A percentile compares a stretch with the other conserved stretches of the same genome.
phyloP scores from a whole-genome alignment of 2,888 invertebrate species.

The Dasysyrphus albostriatus region DNA sequence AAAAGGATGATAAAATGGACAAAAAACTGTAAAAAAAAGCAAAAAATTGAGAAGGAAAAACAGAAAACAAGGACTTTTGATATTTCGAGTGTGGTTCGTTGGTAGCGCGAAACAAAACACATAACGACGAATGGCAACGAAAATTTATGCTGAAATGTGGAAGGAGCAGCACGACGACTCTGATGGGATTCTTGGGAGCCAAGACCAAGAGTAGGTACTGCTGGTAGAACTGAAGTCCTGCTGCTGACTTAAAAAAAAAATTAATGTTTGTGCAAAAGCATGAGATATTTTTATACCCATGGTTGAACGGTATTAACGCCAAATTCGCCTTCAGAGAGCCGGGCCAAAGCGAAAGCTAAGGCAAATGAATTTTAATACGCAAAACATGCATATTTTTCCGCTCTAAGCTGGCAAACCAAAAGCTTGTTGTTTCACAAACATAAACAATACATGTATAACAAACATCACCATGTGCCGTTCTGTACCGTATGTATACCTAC shows the following conservation, averaged over 20 bases:
- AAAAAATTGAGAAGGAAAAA: constrained; percentile 1
- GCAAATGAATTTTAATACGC: constrained; percentile 70
- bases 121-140: constrained; percentile 49
- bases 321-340: constrained; percentile 52
- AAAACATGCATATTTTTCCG: constrained; percentile 55
- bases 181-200: background rate
- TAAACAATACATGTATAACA: background rate
- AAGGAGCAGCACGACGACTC: background rate
- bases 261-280: constrained; percentile 50
- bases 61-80: constrained; percentile 72
- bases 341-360: constrained; percentile 19
- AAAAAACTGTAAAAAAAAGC: background rate
- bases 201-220: background rate
- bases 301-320: constrained; percentile 63
- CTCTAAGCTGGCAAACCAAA: constrained; percentile 65
- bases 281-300: constrained; percentile 49
- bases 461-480: background rate
- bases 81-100: constrained; percentile 66
- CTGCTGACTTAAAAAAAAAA: background rate
- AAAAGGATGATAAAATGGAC: constrained; percentile 4
- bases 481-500: constrained; percentile 1
- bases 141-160: constrained; percentile 53
- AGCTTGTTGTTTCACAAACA: constrained; percentile 53
- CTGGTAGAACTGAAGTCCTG: background rate
- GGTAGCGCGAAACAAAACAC: constrained; percentile 57